Conservation (phyloP, 2,888 invertebrate genomes). For the Drosophila maculinotata region DNA sequence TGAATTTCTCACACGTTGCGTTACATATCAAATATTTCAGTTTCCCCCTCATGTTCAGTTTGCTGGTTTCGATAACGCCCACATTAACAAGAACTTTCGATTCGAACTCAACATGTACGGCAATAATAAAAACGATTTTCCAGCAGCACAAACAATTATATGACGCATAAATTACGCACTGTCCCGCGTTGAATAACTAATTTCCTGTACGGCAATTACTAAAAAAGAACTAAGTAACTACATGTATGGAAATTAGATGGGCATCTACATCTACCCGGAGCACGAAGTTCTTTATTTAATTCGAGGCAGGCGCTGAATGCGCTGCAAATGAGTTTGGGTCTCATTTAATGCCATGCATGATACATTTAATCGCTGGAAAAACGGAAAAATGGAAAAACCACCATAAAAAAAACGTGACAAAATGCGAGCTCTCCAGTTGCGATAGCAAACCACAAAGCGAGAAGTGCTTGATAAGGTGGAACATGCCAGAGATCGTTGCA, state of each 20-base stretch:
- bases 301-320: conserved; percentile 60
- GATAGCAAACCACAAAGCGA: conserved; percentile 52
- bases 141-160: conserved; percentile 73
- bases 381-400: conserved; percentile 46
- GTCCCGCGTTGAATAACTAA: conserved; percentile 70
- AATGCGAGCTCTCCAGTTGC: conserved; percentile 49
- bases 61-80: conserved; percentile 57
- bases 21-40: conserved; percentile 60
- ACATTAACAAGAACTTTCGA: conserved; percentile 69
- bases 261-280: conserved; percentile 8
- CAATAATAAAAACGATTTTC: conserved; percentile 66
- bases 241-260: conserved; percentile 37
- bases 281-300: conserved; percentile 45
- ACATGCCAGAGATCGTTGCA: conserved; percentile 11
- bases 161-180: conserved; percentile 68
- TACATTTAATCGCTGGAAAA: conserved; percentile 75
- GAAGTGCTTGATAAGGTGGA: conserved; percentile 57
- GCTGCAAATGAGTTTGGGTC: conserved; percentile 60
- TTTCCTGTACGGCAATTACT: conserved; percentile 75
- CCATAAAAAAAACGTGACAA: conserved; percentile 71
- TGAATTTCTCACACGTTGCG: conserved; percentile 73
- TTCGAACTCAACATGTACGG: conserved; percentile 26
- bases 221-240: conserved; percentile 28
- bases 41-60: not conserved
- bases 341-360: conserved; percentile 61